Evolutionary conservation across 2,113 vertebrate genomes (phyloP), one percentile per base, ranked within the genome.

Genomic region (Prochilodus magdalenae): DNA sequence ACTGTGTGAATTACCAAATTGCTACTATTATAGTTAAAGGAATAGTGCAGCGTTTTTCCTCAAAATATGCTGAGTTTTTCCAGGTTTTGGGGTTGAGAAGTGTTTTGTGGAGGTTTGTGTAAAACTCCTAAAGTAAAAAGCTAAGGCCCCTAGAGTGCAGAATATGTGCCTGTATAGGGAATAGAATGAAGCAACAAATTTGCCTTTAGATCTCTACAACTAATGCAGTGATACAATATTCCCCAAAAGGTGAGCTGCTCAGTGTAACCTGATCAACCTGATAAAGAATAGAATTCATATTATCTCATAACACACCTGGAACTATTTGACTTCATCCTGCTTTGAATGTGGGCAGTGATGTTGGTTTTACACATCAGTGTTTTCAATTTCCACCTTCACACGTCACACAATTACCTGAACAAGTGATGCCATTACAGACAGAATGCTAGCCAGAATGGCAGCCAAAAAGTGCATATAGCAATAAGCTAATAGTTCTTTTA

Each of bases 1-100:
- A 15, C 53, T 47, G 33, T 15, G 51, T 47, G 44, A 75, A 53
- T n/a, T 29, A 79, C 66, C 18, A 53, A 79, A 73, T 59, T 55
- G 60, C 20, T 18, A 22, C 66, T 44, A 70, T 70, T 70, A 44
- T 36, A 24, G 36, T 44, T 44, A 70, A 70, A 60, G 57, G 57
- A 26, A 60, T 24, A 26, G 24, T 24, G 6, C 57, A 12, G 22
- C 12, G 4, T 12, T 60, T 60, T 11, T 26, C 20, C 14, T 22
- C 16, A 55, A 55, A 55, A 55, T 1, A 55, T n/a, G n/a, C n/a
- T n/a, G 22, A 1, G 22, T 55, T 16, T 5, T 55, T 44, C 1
- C 16, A 51, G 49, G 15, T 51, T 51, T 57, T 4, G n/a, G 18
- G 5, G 6, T 57, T 57, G 22, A 15, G 8, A 57, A 57, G n/a